Conservation (phyloP, 1,140 invertebrate species). For the Globodera rostochiensis region DNA sequence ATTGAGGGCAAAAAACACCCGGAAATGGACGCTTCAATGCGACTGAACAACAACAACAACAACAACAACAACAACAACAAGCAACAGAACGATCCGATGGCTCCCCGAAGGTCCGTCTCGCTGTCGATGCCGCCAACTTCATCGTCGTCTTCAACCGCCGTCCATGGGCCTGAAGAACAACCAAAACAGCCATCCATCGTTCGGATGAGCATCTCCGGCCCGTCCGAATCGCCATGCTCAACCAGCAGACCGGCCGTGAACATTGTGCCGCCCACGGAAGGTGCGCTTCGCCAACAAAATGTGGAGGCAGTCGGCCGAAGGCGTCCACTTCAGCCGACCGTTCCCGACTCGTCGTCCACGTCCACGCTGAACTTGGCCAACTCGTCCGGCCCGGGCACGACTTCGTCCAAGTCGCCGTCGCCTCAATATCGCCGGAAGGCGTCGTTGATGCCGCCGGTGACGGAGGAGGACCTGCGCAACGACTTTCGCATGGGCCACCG, state of each 20-base stretch:
- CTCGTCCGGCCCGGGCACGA: not conserved
- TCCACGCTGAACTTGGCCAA: not conserved
- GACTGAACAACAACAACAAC: not conserved
- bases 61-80: not conserved
- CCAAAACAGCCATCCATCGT: too few relatives aligned
- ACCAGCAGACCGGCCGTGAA: not conserved
- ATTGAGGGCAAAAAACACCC: not conserved
- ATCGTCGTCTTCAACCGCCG: too few relatives aligned
- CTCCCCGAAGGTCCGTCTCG: not conserved
- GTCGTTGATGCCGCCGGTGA: conserved; percentile 52
- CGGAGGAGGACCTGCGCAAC: conserved; percentile 46
- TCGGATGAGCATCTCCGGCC: not conserved
- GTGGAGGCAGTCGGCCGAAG: too few relatives aligned
- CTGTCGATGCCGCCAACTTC: not conserved
- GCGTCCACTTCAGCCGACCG: not conserved
- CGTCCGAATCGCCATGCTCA: too few relatives aligned
- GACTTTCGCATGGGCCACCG: conserved; percentile 36
- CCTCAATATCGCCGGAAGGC: conserved; percentile 36
- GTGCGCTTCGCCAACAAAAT: not conserved
- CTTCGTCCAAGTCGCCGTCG: not conserved
- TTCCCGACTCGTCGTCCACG: not conserved
- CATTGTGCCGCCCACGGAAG: conserved; percentile 6
- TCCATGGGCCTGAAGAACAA: not conserved
- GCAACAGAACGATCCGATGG: too few relatives aligned
- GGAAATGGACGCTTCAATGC: too few relatives aligned